These are phyloP conservation scores for Pogonognathellus flavescens DNA, from an alignment of 1,140 invertebrate species.

Conservation along the genomic window DNA sequence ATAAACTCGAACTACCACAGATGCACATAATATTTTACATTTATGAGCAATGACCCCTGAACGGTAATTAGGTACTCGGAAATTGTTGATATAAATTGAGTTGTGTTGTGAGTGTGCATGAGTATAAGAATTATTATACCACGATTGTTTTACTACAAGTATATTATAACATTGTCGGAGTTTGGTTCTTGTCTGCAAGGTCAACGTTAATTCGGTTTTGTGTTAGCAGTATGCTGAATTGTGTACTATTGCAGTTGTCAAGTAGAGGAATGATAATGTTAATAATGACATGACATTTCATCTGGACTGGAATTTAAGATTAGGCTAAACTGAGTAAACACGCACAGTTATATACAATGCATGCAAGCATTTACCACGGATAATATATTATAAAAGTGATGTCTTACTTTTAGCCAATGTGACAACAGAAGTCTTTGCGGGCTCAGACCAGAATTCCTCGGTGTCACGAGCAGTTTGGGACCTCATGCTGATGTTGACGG, in stretches of 20 bases:
- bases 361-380: neutral
- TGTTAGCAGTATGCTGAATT: too few species aligned
- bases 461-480: conserved; percentile 60
- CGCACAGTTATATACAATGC: neutral
- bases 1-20: too few species aligned
- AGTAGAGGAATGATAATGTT: neutral
- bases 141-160: too few species aligned
- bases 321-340: neutral
- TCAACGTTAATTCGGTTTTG: too few species aligned
- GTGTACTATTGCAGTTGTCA: neutral
- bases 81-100: too few species aligned
- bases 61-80: too few species aligned
- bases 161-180: too few species aligned
- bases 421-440: conserved; percentile 28
- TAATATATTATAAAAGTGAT: conserved; percentile 8
- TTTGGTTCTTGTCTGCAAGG: too few species aligned
- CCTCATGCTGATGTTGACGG: conserved; percentile 60
- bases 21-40: too few species aligned
- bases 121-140: too few species aligned
- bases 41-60: too few species aligned
- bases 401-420: conserved; percentile 59
- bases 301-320: neutral
- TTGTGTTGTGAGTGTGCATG: too few species aligned
- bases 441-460: conserved; percentile 62
- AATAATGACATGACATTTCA: neutral